Evolutionary conservation across 2,888 invertebrate species (phyloP), one percentile per base, ranked within the genome.

Genomic region (Arctia plantaginis): DNA sequence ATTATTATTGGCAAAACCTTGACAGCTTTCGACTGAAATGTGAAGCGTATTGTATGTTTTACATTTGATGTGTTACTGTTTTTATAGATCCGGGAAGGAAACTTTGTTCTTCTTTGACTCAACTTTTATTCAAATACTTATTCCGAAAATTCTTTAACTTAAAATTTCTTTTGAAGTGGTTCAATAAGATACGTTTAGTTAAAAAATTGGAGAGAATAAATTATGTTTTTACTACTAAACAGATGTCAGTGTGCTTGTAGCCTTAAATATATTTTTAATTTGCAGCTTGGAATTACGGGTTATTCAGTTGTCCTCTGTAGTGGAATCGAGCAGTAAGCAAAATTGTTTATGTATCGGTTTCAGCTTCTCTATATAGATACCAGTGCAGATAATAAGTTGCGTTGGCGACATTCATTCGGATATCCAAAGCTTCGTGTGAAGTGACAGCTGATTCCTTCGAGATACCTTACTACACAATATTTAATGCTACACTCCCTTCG

Each of bases 391-490:
- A 80, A 82, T 80, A 80, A 82, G 82, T 85, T 84, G 83, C 76
- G 80, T 76, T 81, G 79, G 88, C 85, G 89, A 90, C 90, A 88
- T 90, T 89, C 86, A 87, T 85, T 86, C 88, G 80, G 87, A 90
- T 86, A 87, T 86, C 83, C 88, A 90, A 93, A 94, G 91, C 92
- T 82, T 87, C 92, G 93, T 93, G 93, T 91, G 93, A 94, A 93
- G 89, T 92, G 93, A 93, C 93, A 93, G 90, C 91, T 92, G 93
- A 92, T 93, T 92, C 89, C 88, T 89, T 88, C 86, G 84, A 89
- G 89, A 91, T 90, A 89, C 86, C 80, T 87, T 84, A 85, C 82
- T 80, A 75, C 69, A 88, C 87, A 79, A 87, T 35, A 44, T 74
- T 82, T 80, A 44, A 65, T 35, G 44, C 10, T 73, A 64, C 69